Evolutionary conservation across 1,140 invertebrate species (phyloP), one percentile per base, ranked within the genome.

Genomic region (Octopus bimaculoides): DNA sequence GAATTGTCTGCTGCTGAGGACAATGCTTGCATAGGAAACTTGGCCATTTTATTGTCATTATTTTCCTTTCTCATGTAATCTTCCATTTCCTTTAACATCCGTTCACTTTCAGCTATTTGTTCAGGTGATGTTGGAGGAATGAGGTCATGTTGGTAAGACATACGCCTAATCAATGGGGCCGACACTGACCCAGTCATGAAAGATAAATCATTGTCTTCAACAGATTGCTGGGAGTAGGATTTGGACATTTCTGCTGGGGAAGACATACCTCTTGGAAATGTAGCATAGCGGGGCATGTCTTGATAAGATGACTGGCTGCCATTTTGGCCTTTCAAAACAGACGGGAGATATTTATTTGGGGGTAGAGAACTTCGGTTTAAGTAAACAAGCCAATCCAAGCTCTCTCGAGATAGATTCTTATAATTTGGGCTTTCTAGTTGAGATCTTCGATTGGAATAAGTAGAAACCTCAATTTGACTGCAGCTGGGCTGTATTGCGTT

Each of bases 341-440:
- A 20, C 4, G 66, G 17, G 5, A 71, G 66, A 71, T 10, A 71
- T 14, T 71, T 71, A 14, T 20, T 20, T 5, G 66, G 7, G 66
- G 81, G 78, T 9, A 80, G 66, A 1, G 81, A 81, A 79, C 84
- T 87, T 79, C 86, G 82, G 54, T 86, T 87, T 0, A 84, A 78
- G 79, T 87, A 87, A 56, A 87, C 86, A n/a, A 86, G 53, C 86
- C 86, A 87, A 77, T 87, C 84, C 53, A 86, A 78, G 82, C 84
- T 85, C 52, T 85, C 84, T 12, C 79, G 75, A 20, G 79, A 75
- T 41, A 75, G 14, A 75, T 52, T 52, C 17, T 75, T 75, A 75
- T 75, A 52, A 52, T 75, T 71, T 14, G 66, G 66, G 14, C 66
- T 71, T 14, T 71, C 66, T 17, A 71, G 66, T 20, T 71, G 66